phyloP scores from a whole-genome alignment of 2,888 invertebrate species.

The Neria commutata region DNA sequence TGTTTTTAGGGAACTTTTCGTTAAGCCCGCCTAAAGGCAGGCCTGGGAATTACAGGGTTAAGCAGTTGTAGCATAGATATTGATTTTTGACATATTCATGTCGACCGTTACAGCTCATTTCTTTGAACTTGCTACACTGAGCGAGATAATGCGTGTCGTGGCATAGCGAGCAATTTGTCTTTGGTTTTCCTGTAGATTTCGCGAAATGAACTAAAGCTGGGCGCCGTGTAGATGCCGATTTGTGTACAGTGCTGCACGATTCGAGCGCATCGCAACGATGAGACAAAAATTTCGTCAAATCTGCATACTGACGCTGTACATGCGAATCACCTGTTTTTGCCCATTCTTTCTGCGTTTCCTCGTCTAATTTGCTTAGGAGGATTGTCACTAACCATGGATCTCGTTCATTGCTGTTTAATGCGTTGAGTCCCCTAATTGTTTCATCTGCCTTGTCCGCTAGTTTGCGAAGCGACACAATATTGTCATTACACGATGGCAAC shows the following conservation, averaged over 20 bases:
- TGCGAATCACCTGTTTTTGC: neutral
- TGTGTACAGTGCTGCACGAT: neutral
- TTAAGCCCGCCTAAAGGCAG: too few relatives aligned
- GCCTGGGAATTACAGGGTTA: too few relatives aligned
- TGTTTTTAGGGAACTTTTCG: too few relatives aligned
- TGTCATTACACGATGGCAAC: neutral
- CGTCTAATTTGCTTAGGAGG: neutral
- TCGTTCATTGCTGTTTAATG: neutral
- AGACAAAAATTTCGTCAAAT: neutral
- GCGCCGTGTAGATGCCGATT: neutral
- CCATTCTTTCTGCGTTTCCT: neutral
- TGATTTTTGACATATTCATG: neutral
- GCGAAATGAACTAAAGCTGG: neutral
- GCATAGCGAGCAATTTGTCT: neutral
- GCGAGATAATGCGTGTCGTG: neutral
- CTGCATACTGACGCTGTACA: neutral
- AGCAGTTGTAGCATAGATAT: neutral
- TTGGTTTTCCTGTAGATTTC: neutral
- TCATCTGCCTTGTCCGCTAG: neutral
- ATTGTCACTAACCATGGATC: neutral
- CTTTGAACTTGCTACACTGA: neutral
- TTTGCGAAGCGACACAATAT: neutral
- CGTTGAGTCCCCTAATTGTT: neutral
- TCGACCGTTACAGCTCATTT: too few relatives aligned
- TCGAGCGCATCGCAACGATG: neutral